These are phyloP conservation scores for Syngnathus scovelli DNA, from an alignment of 2,113 vertebrate genomes.

Conservation along the genomic window DNA sequence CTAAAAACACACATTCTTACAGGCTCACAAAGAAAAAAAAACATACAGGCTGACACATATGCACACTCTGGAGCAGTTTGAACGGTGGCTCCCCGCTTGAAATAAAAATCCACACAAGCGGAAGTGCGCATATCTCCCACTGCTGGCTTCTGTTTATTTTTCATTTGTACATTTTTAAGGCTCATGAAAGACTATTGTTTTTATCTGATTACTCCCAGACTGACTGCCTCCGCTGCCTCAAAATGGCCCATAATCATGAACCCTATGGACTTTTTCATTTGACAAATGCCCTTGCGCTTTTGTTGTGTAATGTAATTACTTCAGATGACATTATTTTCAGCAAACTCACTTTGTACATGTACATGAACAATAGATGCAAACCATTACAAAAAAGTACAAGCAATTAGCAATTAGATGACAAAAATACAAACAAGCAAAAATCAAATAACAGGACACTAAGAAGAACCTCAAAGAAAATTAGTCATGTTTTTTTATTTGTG, in stretches of 20 bases:
- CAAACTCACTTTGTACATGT: neutral
- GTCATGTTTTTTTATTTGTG: neutral
- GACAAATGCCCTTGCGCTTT: neutral
- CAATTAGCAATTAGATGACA: neutral
- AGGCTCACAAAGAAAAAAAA: slow-evolving; percentile 44
- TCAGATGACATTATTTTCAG: neutral
- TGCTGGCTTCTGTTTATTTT: slow-evolving; percentile 64
- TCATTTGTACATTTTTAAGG: slow-evolving; percentile 72
- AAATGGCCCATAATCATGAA: slow-evolving; percentile 43
- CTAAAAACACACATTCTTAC: slow-evolving; percentile 36
- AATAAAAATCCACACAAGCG: slow-evolving; percentile 49
- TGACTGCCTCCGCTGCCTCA: slow-evolving; percentile 51
- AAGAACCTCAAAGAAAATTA: neutral
- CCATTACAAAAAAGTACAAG: too few species aligned
- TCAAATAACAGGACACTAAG: neutral
- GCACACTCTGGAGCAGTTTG: slow-evolving; percentile 49
- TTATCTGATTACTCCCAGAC: slow-evolving; percentile 73
- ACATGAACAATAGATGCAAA: neutral
- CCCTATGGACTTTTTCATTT: slow-evolving; percentile 23
- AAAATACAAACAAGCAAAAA: neutral
- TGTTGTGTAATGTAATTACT: neutral
- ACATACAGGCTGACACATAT: slow-evolving; percentile 48
- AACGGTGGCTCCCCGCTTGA: slow-evolving; percentile 46
- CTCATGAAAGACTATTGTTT: slow-evolving; percentile 68
- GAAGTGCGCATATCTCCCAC: slow-evolving; percentile 52